Conservation (phyloP, 1,140 invertebrate species). For the Nautilus pompilius region DNA sequence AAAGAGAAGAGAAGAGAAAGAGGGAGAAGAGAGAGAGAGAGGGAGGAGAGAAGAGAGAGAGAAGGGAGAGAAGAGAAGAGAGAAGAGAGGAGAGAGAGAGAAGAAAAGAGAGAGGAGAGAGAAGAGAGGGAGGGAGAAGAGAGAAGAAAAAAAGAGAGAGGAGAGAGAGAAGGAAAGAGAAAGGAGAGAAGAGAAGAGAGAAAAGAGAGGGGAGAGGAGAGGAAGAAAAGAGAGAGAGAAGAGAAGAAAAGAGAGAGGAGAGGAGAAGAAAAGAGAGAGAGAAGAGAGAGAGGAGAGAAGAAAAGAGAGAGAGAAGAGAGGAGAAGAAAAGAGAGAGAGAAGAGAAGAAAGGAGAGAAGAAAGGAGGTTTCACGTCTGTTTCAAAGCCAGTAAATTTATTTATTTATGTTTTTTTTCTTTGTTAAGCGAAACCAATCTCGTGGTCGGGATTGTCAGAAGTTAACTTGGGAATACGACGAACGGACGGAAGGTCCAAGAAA, state of each 20-base stretch:
- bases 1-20: no score
- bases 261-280: neutral
- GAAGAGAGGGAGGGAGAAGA: neutral
- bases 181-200: neutral
- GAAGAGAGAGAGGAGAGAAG: neutral
- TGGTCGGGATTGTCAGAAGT: no score
- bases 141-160: neutral
- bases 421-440: no score
- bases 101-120: neutral
- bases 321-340: neutral
- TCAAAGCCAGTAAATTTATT: no score
- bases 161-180: neutral
- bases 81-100: neutral
- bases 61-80: constrained; percentile 1
- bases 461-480: no score
- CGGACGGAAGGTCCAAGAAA: no score
- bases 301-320: neutral
- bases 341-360: neutral
- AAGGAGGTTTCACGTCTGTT: no score
- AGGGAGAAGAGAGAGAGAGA: no score
- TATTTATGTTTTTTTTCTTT: no score
- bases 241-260: neutral
- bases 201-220: neutral
- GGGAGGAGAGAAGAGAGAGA: neutral
- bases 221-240: neutral